Base-by-base conservation (phyloP, 1,140 invertebrate genomes). In the Dolichoris vasculosae region DNA sequence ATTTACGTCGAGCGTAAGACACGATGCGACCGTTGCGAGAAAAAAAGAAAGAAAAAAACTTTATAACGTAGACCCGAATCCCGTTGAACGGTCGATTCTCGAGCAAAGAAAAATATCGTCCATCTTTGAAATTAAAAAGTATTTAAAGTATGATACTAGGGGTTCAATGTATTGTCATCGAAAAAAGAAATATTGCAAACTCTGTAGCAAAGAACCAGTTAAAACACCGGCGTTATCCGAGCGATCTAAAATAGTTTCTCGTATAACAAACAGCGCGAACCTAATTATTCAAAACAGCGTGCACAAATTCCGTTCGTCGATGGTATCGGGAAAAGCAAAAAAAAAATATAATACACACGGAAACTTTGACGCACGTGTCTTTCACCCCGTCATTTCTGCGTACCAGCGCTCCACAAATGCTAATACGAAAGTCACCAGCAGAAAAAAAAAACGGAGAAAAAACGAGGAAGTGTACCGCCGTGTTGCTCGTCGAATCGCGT, bases 231-330 rank as follows among this genome's bases (percentile, higher is more conserved):
- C 30, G 64, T 40, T 43, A 80, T 81, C 79, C n/a, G 0, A 30
- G 4, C n/a, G 67, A 82, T 82, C 80, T 82, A 0, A 30, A 82
- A 82, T 73, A 82, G 46, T 55, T 82, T 71, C 17, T 51, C 64
- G 30, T 82, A 13, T 73, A 82, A 73, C 64, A 73, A 82, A 67
- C 67, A 55, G 63, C 80, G 82, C 82, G 69, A 83, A 63, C 48
- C 63, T 83, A 83, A 83, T 83, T 83, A 83, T 83, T 83, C 82
- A 73, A 83, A 76, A 76, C 32, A 46, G 80, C 40, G 59, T 32
- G 69, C n/a, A 30, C 40, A 30, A 20, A 67, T 63, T 64, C 38
- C 35, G 59, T 11, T 46, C n/a, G 64, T 17, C 38, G 79, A 73
- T 82, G 67, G 32, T 73, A 73, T 82, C 80, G 26, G 48, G 32